phyloP scores from a whole-genome alignment of 23 tunicate genomes.

The Styela plicata region DNA sequence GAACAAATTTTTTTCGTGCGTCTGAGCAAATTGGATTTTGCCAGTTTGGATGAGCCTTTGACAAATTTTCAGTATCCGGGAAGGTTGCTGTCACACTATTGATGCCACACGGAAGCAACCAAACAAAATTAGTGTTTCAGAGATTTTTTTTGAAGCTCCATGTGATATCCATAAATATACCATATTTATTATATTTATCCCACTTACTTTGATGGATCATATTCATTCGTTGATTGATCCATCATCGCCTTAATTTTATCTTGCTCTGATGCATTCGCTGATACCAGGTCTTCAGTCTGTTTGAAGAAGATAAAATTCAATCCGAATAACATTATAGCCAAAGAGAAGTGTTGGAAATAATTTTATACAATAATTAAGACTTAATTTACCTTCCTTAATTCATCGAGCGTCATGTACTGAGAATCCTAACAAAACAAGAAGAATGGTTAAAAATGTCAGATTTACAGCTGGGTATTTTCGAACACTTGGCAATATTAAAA shows the following conservation, averaged over 20 bases:
- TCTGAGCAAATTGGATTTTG: too few relatives aligned
- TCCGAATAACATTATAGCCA: not conserved
- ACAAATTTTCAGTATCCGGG: too few relatives aligned
- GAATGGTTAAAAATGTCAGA: not conserved
- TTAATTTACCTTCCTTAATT: conserved; percentile 13
- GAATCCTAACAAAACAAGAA: not conserved
- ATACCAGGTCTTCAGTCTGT: conserved; percentile 77
- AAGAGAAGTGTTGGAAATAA: not conserved
- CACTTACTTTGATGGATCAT: conserved; percentile 86
- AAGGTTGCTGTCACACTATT: too few relatives aligned
- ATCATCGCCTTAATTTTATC: conserved; percentile 89
- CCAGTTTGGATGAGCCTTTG: too few relatives aligned
- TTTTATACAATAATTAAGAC: not conserved
- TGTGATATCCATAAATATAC: too few relatives aligned
- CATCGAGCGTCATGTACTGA: not conserved
- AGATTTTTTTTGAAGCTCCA: too few relatives aligned
- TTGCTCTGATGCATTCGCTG: conserved; percentile 85
- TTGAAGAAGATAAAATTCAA: not conserved
- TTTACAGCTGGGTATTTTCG: too few relatives aligned
- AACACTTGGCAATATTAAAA: too few relatives aligned
- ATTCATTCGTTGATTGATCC: conserved; percentile 76
- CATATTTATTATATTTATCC: too few relatives aligned
- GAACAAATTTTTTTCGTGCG: too few relatives aligned
- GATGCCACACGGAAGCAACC: too few relatives aligned
- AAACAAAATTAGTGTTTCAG: too few relatives aligned